These are phyloP conservation scores for Trinectes maculatus DNA, from an alignment of 2,113 vertebrate species.

Conservation along the genomic window DNA sequence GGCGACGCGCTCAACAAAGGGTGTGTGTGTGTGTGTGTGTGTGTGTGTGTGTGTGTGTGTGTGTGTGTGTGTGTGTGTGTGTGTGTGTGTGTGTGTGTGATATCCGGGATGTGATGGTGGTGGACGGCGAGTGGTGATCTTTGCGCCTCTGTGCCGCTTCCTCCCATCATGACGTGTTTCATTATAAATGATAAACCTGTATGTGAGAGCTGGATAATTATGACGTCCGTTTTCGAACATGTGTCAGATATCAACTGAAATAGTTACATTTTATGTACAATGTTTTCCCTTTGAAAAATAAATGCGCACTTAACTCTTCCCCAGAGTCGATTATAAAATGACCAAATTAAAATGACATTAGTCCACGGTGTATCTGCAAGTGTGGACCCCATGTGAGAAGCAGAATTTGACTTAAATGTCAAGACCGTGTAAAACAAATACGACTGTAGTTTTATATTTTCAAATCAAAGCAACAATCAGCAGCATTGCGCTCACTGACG, in stretches of 20 bases:
- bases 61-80: no score
- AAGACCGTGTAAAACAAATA: not conserved
- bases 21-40: no score
- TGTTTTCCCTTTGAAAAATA: no score
- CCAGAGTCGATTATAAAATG: not conserved
- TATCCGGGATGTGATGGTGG: conserved; percentile 37
- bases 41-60: no score
- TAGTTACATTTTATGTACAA: no score
- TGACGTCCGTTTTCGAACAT: no score
- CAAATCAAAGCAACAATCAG: not conserved
- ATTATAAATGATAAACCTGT: no score
- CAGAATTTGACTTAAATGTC: not conserved
- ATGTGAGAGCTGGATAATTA: no score
- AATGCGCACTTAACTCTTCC: no score
- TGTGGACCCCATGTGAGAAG: not conserved
- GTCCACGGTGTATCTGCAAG: not conserved
- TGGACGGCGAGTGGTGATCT: not conserved
- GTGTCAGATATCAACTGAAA: no score
- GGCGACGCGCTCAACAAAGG: conserved; percentile 67
- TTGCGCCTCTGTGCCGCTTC: not conserved
- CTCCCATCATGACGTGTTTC: not conserved
- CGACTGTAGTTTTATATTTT: not conserved
- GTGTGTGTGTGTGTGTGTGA: conserved; percentile 37
- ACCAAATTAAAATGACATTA: not conserved
- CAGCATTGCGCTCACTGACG: not conserved